Evolutionary conservation across 1,140 invertebrate genomes (phyloP).

Genomic region (Macrobrachium rosenbergii): DNA sequence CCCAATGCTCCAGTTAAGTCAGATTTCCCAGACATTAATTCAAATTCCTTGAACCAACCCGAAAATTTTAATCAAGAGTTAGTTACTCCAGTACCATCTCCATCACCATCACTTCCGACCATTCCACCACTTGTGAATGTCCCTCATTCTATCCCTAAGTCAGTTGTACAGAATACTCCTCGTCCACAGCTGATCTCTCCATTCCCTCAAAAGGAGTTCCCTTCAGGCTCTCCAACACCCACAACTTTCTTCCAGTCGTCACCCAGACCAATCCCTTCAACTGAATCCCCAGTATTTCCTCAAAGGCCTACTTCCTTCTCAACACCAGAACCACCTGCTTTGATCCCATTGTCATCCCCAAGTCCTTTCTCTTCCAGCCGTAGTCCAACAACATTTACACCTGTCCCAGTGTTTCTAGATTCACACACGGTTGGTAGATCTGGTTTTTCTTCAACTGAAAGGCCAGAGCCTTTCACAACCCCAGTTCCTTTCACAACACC

Average conservation of each 20-base stretch:
- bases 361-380: neutral
- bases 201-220: too few relatives aligned
- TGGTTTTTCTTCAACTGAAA: neutral
- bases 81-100: neutral
- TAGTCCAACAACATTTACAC: neutral
- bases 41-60: neutral
- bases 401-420: neutral
- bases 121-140: neutral
- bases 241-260: neutral
- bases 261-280: constrained; percentile 6
- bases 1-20: neutral
- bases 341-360: neutral
- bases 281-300: neutral
- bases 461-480: neutral
- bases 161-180: neutral
- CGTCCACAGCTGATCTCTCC: constrained; percentile 1
- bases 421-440: too few relatives aligned
- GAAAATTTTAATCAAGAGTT: neutral
- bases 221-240: too few relatives aligned
- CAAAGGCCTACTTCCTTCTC: neutral
- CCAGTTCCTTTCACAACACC: constrained; percentile 4
- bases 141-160: neutral
- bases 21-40: constrained; percentile 22
- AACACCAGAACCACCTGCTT: neutral
- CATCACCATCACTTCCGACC: neutral